phyloP scores from a whole-genome alignment of 2,888 invertebrate species.

The Ornithoptera alexandrae region DNA sequence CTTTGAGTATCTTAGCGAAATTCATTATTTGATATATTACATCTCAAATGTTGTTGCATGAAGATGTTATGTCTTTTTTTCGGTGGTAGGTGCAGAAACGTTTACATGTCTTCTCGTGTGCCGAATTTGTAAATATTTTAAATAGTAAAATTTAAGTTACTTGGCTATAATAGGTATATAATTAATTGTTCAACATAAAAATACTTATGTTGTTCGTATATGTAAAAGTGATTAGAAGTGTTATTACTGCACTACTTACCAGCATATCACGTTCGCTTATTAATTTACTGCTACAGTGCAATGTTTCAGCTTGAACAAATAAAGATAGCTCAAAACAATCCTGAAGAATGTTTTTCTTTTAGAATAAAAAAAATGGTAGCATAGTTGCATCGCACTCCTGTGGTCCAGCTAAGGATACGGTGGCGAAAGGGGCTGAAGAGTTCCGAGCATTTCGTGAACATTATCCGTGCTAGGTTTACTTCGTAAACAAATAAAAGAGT shows the following conservation, averaged over 20 bases:
- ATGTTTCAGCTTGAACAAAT: not conserved
- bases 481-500: not conserved
- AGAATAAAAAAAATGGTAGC: not conserved
- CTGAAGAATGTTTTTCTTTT: not conserved
- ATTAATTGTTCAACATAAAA: too few relatives aligned
- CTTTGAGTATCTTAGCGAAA: too few relatives aligned
- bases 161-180: too few relatives aligned
- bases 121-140: too few relatives aligned
- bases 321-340: not conserved
- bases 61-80: too few relatives aligned
- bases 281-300: too few relatives aligned
- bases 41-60: too few relatives aligned
- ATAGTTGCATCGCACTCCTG: not conserved
- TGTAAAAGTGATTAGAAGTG: not conserved
- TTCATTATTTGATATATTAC: too few relatives aligned
- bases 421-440: not conserved
- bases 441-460: not conserved
- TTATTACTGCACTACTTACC: not conserved
- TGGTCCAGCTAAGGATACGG: conserved; percentile 1
- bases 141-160: too few relatives aligned
- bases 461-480: not conserved
- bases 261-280: not conserved
- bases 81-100: too few relatives aligned
- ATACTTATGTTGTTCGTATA: too few relatives aligned
- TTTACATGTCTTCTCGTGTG: too few relatives aligned